Evolutionary conservation across 1,140 invertebrate genomes (phyloP).

Genomic region (Tribolium madens): DNA sequence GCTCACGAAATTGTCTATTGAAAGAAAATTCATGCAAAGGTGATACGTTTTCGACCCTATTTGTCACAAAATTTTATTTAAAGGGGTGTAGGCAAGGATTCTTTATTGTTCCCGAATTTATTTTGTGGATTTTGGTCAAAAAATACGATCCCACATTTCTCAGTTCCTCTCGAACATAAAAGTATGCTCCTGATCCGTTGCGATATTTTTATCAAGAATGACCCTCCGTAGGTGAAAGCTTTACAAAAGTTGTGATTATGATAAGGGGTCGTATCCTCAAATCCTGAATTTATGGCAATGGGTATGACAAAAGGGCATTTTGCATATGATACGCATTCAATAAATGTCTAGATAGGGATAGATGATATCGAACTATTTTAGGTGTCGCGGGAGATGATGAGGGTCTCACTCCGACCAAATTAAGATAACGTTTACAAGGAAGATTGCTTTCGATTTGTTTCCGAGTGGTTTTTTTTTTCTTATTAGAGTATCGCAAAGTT

Average conservation of each 20-base stretch:
- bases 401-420: slow-evolving; percentile 4
- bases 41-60: background rate
- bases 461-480: slow-evolving; percentile 2
- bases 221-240: slow-evolving; percentile 38
- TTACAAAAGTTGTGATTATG: slow-evolving; percentile 44
- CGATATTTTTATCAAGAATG: slow-evolving; percentile 41
- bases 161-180: slow-evolving; percentile 29
- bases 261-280: slow-evolving; percentile 49
- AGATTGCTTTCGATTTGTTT: slow-evolving; percentile 33
- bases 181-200: slow-evolving; percentile 31
- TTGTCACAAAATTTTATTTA: slow-evolving; percentile 35
- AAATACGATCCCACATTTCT: slow-evolving; percentile 23
- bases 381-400: slow-evolving; percentile 25
- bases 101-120: slow-evolving; percentile 34
- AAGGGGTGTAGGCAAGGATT: slow-evolving; percentile 10
- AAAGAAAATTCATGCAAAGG: slow-evolving; percentile 2
- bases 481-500: slow-evolving; percentile 1
- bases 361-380: slow-evolving; percentile 34
- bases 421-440: slow-evolving; percentile 14
- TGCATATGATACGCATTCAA: slow-evolving; percentile 55
- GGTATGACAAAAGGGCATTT: slow-evolving; percentile 57
- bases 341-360: slow-evolving; percentile 36
- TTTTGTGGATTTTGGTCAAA: slow-evolving; percentile 19
- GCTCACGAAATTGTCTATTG: background rate
- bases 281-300: slow-evolving; percentile 58